Conservation (phyloP, 1,140 invertebrate genomes). For the Phthorimaea operculella region DNA sequence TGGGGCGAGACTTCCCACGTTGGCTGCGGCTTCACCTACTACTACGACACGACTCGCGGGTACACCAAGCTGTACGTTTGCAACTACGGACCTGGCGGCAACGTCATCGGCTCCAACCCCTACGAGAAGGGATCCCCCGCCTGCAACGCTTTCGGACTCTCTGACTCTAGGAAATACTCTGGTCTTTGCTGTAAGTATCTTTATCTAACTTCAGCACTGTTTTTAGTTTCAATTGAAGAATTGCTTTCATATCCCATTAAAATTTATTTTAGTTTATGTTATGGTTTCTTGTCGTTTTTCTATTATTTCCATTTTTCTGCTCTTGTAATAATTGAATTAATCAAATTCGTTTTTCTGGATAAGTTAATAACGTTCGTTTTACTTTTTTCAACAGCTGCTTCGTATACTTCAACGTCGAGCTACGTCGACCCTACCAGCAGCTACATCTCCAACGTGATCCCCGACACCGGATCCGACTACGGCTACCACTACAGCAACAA, state of each 20-base stretch:
- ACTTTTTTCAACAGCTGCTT: conserved; percentile 38
- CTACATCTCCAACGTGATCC: conserved; percentile 59
- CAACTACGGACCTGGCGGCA: conserved; percentile 87
- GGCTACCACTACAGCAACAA: conserved; percentile 47
- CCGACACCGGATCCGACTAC: conserved; percentile 54
- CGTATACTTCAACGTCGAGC: conserved; percentile 39
- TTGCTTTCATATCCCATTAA: too few relatives aligned
- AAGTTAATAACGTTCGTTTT: background rate
- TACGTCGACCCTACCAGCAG: conserved; percentile 47
- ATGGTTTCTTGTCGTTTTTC: too few relatives aligned
- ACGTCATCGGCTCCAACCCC: conserved; percentile 78
- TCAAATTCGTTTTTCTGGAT: too few relatives aligned
- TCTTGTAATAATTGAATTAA: too few relatives aligned
- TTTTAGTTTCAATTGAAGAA: too few relatives aligned
- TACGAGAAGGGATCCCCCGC: conserved; percentile 79
- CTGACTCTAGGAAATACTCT: conserved; percentile 76
- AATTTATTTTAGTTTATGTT: too few relatives aligned
- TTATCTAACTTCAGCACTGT: background rate
- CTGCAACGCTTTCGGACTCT: conserved; percentile 76
- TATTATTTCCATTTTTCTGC: too few relatives aligned
- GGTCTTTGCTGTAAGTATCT: conserved; percentile 79
- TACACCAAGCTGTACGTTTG: conserved; percentile 87
- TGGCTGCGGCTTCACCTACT: conserved; percentile 85
- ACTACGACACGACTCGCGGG: conserved; percentile 74
- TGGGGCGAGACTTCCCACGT: conserved; percentile 83